phyloP scores from a whole-genome alignment of 1,140 invertebrate species.

The Tenebrio molitor region DNA sequence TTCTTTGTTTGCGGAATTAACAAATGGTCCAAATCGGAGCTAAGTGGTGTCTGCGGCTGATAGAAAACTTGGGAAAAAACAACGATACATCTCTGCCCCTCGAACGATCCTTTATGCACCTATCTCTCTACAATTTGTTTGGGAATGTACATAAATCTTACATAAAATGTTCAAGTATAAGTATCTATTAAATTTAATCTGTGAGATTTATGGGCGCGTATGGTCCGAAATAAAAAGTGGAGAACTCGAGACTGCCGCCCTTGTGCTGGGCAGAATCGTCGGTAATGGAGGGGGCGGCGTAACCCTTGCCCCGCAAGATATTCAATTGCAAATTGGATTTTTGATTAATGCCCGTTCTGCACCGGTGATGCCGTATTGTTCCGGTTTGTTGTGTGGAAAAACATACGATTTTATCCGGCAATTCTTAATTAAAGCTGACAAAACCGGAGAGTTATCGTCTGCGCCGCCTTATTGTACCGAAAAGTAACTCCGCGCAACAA shows the following conservation, averaged over 20 bases:
- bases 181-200: slow-evolving; percentile 11
- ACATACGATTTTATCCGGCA: slow-evolving; percentile 11
- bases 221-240: neutral
- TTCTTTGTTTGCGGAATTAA: no score
- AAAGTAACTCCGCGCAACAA: no score
- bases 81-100: no score
- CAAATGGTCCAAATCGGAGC: no score
- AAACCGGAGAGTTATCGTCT: slow-evolving; percentile 18
- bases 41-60: no score
- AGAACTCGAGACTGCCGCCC: neutral
- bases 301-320: slow-evolving; percentile 9
- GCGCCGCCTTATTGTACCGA: neutral
- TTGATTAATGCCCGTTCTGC: slow-evolving; percentile 39
- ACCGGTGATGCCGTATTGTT: slow-evolving; percentile 21
- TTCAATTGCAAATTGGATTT: slow-evolving; percentile 45
- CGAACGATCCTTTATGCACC: no score
- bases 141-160: neutral
- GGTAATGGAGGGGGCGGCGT: neutral
- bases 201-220: neutral
- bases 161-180: neutral
- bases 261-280: neutral
- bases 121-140: slow-evolving; percentile 1
- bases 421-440: slow-evolving; percentile 38
- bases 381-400: slow-evolving; percentile 24
- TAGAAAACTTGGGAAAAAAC: no score